Evolutionary conservation across 2,888 invertebrate species (phyloP), one percentile per base, ranked within the genome.

Genomic region (Gerosis bhagava): DNA sequence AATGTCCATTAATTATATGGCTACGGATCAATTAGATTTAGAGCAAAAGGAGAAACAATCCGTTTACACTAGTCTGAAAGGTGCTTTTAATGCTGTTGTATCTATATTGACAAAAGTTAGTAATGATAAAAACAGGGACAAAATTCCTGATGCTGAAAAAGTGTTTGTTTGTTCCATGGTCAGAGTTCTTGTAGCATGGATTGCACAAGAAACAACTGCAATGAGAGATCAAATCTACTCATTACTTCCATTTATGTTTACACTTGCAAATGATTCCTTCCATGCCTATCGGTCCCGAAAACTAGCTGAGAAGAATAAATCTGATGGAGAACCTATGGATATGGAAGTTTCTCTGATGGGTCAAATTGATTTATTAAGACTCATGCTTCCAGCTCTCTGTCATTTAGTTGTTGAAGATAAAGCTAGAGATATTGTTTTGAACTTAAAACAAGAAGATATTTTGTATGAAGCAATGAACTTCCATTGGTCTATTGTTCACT

Each of bases 11-110:
- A 92, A 93, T 55, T 95, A 94, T 61, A 95, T 97, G 87, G 92
- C 94, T 22, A 93, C 92, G 0, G 96, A 96, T 75, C 93, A 94
- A 57, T 74, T 97, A 31, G 96, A 96, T 64, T 87, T 97, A 57
- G 97, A 97, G 62, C 95, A 96, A 62, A 97, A 96, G 71, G 97
- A 97, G 70, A 96, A 97, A 63, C 95, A 97, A 70, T 96, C 96
- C 28, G 90, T 97, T 1, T 97, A 97, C 67, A 95, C 96, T 0
- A 96, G 96, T 5, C 83, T 98, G 1, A 97, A 97, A 73, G 97
- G 96, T 36, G 96, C 96, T 2, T 96, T 97, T 67, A 93, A 94
- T 54, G 96, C 96, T 45, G 92, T 97, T 29, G 91, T 96, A 41
- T 92, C 93, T 16, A 90, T 96, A 40, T 72, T 97, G 7, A 91